These are phyloP conservation scores for Apistogramma diplotaenia DNA, from an alignment of 2,113 vertebrate species.

Conservation along the genomic window DNA sequence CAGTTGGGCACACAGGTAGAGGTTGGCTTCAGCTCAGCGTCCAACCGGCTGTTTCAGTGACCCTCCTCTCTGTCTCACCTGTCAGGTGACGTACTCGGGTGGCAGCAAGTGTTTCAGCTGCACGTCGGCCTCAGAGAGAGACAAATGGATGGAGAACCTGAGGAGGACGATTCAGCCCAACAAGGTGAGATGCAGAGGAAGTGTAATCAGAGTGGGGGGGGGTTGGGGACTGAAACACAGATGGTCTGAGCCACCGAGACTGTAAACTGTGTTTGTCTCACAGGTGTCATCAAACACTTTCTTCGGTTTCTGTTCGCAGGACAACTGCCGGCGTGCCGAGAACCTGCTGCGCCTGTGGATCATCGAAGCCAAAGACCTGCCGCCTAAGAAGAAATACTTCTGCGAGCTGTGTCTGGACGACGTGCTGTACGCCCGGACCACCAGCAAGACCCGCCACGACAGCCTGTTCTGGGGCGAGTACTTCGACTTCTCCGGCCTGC, in stretches of 20 bases:
- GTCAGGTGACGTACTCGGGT: slow-evolving; percentile 89
- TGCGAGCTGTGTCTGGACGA: slow-evolving; percentile 98
- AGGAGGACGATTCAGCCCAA: slow-evolving; percentile 91
- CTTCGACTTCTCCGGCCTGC: slow-evolving; percentile 90
- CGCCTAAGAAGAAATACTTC: slow-evolving; percentile 95
- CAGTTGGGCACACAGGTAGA: too few species aligned
- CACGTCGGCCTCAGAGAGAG: slow-evolving; percentile 91
- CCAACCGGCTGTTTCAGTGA: fast-evolving
- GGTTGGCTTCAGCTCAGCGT: not conserved
- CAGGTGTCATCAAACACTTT: not conserved
- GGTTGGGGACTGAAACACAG: too few species aligned
- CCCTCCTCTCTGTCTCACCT: not conserved
- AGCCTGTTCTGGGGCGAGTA: slow-evolving; percentile 98
- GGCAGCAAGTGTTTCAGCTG: slow-evolving; percentile 98
- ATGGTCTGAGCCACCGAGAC: too few species aligned
- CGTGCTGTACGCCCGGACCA: slow-evolving; percentile 92
- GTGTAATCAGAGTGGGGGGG: too few species aligned
- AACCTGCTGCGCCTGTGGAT: slow-evolving; percentile 94
- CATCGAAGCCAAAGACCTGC: slow-evolving; percentile 96
- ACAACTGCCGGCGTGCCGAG: slow-evolving; percentile 90
- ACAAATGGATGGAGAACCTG: slow-evolving; percentile 99
- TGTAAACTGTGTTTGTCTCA: too few species aligned
- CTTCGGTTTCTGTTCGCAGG: slow-evolving; percentile 75
- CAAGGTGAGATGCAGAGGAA: slow-evolving; percentile 80
- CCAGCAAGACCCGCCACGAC: slow-evolving; percentile 91